phyloP scores from a whole-genome alignment of 2,113 vertebrate species.

The Lepus europaeus region DNA sequence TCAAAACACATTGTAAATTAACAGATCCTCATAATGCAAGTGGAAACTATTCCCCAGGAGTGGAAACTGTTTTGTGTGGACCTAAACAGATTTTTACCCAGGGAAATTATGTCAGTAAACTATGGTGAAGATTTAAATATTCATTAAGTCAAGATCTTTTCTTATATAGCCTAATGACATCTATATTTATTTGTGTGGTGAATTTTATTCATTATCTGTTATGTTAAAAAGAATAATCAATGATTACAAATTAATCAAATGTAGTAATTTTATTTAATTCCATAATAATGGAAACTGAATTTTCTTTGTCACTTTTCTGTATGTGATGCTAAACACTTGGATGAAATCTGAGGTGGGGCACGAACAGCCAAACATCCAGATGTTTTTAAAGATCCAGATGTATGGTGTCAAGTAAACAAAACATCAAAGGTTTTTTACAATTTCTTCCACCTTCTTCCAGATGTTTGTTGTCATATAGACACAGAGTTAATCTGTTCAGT shows the following conservation, averaged over 20 bases:
- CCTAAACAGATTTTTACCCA: conserved; percentile 5
- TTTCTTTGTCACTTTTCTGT: background rate
- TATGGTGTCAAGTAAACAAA: conserved; percentile 70
- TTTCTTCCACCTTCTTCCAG: conserved; percentile 64
- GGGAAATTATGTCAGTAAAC: conserved; percentile 48
- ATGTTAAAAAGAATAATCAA: conserved; percentile 52
- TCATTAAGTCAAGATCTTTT: conserved; percentile 13
- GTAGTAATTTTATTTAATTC: conserved; percentile 27
- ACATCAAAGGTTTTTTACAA: conserved; percentile 59
- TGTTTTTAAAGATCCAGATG: conserved; percentile 67
- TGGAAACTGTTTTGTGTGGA: background rate
- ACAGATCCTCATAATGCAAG: background rate
- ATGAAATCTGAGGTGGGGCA: background rate
- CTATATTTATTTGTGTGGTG: background rate
- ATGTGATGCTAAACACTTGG: background rate
- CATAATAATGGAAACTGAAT: background rate
- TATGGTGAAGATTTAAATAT: conserved; percentile 47
- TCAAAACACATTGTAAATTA: conserved; percentile 72
- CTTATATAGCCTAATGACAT: conserved; percentile 30
- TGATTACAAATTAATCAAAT: conserved; percentile 54
- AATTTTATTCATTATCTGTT: conserved; percentile 14
- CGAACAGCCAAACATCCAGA: conserved; percentile 59
- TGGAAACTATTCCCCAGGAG: conserved; percentile 1
- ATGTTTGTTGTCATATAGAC: conserved; percentile 64
- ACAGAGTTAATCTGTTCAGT: conserved; percentile 47